Conservation (phyloP, 2,113 vertebrate genomes). For the Poeciliopsis turrubarensis region DNA sequence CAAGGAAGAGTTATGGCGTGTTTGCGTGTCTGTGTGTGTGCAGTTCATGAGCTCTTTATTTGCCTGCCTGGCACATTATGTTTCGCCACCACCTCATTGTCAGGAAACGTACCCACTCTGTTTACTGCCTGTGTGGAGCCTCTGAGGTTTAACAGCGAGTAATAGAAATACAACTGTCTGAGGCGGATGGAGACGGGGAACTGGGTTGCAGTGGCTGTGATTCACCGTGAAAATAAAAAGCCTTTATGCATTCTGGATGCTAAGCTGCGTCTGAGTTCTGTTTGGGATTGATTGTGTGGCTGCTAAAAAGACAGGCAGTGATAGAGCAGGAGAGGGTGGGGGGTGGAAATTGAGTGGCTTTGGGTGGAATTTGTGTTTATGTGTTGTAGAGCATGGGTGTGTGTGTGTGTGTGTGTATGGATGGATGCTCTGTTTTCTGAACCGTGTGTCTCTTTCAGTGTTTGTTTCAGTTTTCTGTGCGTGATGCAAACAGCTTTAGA, state of each 20-base stretch:
- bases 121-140: conserved; percentile 60
- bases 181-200: conserved; percentile 63
- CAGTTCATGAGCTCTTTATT: conserved; percentile 52
- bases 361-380: conserved; percentile 69
- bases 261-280: conserved; percentile 71
- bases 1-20: conserved; percentile 18
- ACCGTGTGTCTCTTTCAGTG: conserved; percentile 68
- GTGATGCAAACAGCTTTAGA: conserved; percentile 63
- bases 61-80: conserved; percentile 66
- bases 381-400: conserved; percentile 48
- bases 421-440: conserved; percentile 47
- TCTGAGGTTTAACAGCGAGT: conserved; percentile 65
- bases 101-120: conserved; percentile 65
- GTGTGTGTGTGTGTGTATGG: not conserved
- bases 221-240: conserved; percentile 59
- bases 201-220: conserved; percentile 59
- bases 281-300: conserved; percentile 75
- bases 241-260: conserved; percentile 63
- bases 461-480: conserved; percentile 58
- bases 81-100: conserved; percentile 67
- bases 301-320: conserved; percentile 70
- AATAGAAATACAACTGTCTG: conserved; percentile 73
- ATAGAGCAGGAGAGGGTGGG: conserved; percentile 24
- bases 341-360: conserved; percentile 56
- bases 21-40: conserved; percentile 8